A percentile compares a stretch with the other conserved stretches of the same genome.
Evolutionary conservation across 1,140 invertebrate species (phyloP).

Genomic region (Ceratoteleas bidentatus): DNA sequence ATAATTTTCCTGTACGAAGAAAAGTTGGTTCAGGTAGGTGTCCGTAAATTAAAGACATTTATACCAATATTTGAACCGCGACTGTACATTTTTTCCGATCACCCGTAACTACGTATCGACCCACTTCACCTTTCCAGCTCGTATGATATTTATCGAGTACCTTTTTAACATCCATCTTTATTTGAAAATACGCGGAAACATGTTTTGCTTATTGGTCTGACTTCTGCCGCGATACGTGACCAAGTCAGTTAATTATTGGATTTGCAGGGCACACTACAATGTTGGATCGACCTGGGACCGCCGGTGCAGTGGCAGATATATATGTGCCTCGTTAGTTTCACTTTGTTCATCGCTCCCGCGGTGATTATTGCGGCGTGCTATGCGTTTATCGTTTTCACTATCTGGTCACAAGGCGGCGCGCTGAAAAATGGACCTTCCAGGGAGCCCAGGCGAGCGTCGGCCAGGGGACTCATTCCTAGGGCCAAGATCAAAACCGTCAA

Average conservation of each 20-base stretch:
- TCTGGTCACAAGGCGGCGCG: constrained; percentile 89
- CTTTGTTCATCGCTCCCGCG: constrained; percentile 93
- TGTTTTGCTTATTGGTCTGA: constrained; percentile 21
- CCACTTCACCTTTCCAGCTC: neutral
- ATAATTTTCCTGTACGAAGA: constrained; percentile 92
- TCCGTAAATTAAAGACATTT: no score
- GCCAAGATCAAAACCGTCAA: constrained; percentile 98
- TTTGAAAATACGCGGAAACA: neutral
- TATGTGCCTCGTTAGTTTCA: constrained; percentile 90
- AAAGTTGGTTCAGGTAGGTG: constrained; percentile 85
- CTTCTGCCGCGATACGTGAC: constrained; percentile 10
- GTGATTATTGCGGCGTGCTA: constrained; percentile 95
- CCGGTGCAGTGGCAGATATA: constrained; percentile 93
- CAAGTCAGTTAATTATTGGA: constrained; percentile 37
- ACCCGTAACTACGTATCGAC: no score
- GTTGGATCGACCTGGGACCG: constrained; percentile 93
- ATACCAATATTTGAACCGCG: neutral
- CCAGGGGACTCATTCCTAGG: constrained; percentile 93
- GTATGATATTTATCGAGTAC: neutral
- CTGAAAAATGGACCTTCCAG: constrained; percentile 80
- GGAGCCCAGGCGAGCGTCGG: constrained; percentile 86
- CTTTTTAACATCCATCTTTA: neutral
- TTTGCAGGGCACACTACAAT: constrained; percentile 87
- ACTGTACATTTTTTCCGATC: neutral
- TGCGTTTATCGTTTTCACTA: constrained; percentile 94